Percentiles rank a stretch among this genome's conserved stretches.
phyloP scores from a whole-genome alignment of 2,797 vertebrate species.

The Bovichtus variegatus region DNA sequence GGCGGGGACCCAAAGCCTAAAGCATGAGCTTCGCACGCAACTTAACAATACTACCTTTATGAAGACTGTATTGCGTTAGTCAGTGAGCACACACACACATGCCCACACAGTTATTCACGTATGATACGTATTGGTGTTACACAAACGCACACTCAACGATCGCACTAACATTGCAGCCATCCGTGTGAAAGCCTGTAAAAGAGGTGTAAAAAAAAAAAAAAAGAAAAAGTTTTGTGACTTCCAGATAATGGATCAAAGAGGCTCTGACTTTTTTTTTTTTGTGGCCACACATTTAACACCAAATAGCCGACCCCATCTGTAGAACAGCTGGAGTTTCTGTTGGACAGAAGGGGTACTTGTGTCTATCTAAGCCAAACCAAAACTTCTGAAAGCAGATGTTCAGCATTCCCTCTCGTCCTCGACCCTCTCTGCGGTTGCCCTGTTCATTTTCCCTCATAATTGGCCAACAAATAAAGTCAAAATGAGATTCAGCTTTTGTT shows the following conservation, averaged over 20 bases:
- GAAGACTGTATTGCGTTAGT: constrained; percentile 83
- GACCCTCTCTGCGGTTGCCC: constrained; percentile 40
- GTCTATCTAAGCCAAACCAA: constrained; percentile 42
- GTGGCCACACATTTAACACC: constrained; percentile 16
- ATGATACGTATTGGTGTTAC: constrained; percentile 47
- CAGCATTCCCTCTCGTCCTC: constrained; percentile 31
- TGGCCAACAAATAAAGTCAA: constrained; percentile 68
- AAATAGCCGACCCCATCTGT: constrained; percentile 60
- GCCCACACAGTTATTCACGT: constrained; percentile 39
- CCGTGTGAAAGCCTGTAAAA: constrained; percentile 20
- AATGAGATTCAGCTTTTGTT: constrained; percentile 64
- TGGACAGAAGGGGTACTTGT: constrained; percentile 52
- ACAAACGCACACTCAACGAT: constrained; percentile 65
- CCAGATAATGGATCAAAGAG: constrained; percentile 49
- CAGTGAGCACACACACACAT: constrained; percentile 70
- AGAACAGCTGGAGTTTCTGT: constrained; percentile 67
- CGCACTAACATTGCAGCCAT: constrained; percentile 41
- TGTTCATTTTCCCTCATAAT: constrained; percentile 58
- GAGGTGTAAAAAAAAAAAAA: constrained; percentile 15
- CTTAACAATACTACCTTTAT: constrained; percentile 93
- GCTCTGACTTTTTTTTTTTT: constrained; percentile 21
- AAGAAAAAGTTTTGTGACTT: constrained; percentile 28
- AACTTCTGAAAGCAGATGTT: constrained; percentile 67
- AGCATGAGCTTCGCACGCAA: constrained; percentile 92
- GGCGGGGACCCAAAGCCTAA: constrained; percentile 82